Evolutionary conservation across 2,888 invertebrate species (phyloP), one percentile per base, ranked within the genome.

Genomic region (Harpalus rufipes): DNA sequence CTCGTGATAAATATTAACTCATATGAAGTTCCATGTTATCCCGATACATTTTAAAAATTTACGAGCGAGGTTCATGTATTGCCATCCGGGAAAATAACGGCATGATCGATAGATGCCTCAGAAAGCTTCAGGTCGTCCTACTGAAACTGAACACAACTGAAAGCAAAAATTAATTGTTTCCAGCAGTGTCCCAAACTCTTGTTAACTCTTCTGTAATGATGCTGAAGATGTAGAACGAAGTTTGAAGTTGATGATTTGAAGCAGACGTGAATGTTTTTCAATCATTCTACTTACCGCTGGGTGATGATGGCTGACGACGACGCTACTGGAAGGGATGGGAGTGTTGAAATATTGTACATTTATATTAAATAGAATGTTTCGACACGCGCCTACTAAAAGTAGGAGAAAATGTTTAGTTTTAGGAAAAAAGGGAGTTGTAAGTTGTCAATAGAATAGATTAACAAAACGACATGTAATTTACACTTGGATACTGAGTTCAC

Each of bases 161-260:
- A 65, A 65, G 10, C 65, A 32, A 65, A n/a, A 65, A 39, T 68
- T 68, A 68, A 68, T 68, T 68, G 68, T 68, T 68, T 68, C 39
- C 39, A 68, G 39, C 68, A 39, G n/a, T 51, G 44, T 51, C 44
- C 14, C 14, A n/a, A 68, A 68, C 68, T 68, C 68, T 68, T 68
- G 68, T 68, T 68, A 68, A 39, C 68, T 68, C 14, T 32, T 32
- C 68, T 63, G 25, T 68, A 39, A 68, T 68, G 39, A 68, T 68
- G 39, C 7, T 68, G 12, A 32, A 32, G 68, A 59, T 59, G 18
- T 16, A 59, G 59, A 59, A 16, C 32, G 32, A 32, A 32, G 32
- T 12, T 68, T 68, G 68, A 32, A 39, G 25, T n/a, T 39, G 12
- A 14, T 39, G 39, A 21, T 68, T 1, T 10, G 5, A 32, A 32